Percentiles rank a stretch among this genome's conserved stretches.
Conservation (phyloP, 1,140 invertebrate genomes). For the Papilio helenus region DNA sequence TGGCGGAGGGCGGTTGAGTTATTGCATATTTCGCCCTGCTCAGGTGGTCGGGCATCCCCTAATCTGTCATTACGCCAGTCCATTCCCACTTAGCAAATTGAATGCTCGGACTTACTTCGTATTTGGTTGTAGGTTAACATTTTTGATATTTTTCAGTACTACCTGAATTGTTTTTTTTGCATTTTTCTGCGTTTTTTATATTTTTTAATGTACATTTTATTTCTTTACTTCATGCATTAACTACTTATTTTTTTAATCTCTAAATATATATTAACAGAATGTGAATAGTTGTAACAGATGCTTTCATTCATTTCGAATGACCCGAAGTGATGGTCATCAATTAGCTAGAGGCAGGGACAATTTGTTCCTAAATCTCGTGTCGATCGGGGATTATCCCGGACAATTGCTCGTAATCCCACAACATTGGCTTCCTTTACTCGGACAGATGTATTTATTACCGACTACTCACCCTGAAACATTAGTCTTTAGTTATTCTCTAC, state of each 20-base stretch:
- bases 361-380: conserved; percentile 62
- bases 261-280: background rate
- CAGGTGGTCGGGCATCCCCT: conserved; percentile 65
- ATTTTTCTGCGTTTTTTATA: no score
- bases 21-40: conserved; percentile 67
- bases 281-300: conserved; percentile 7
- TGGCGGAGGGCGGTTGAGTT: conserved; percentile 59
- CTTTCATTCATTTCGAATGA: background rate
- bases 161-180: no score
- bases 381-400: conserved; percentile 63
- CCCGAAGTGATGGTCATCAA: conserved; percentile 49
- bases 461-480: conserved; percentile 51
- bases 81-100: conserved; percentile 69
- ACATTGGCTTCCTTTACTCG: conserved; percentile 45
- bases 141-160: background rate
- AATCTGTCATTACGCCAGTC: conserved; percentile 70
- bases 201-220: no score
- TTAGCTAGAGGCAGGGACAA: conserved; percentile 48
- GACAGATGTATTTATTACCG: conserved; percentile 57
- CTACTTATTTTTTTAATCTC: no score
- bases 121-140: conserved; percentile 30
- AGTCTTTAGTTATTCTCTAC: conserved; percentile 37
- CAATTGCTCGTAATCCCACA: conserved; percentile 63
- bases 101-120: conserved; percentile 41
- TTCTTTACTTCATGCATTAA: no score